Evolutionary conservation across 2,113 vertebrate genomes (phyloP).

Genomic region (Ellobius talpinus): DNA sequence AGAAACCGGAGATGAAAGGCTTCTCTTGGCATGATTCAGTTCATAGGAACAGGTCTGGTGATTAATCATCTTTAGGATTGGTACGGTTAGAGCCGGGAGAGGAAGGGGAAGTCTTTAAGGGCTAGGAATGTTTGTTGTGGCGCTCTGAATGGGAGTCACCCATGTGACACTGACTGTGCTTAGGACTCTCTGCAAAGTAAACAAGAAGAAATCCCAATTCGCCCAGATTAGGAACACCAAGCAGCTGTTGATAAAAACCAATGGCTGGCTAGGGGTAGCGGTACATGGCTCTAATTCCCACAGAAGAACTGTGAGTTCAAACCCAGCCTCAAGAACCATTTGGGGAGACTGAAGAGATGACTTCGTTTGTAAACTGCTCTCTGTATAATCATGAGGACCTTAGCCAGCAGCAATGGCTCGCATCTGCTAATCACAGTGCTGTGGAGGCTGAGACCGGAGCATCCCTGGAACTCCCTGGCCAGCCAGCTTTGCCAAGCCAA

Average conservation of each 20-base stretch:
- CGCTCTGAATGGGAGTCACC: neutral
- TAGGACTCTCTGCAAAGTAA: too few species aligned
- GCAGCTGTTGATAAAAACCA: neutral
- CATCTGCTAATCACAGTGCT: neutral
- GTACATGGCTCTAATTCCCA: neutral
- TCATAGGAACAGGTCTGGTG: neutral
- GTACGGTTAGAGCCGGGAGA: fast-evolving
- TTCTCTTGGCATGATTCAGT: neutral
- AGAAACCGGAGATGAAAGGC: neutral
- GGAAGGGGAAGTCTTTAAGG: neutral
- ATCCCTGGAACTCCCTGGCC: neutral
- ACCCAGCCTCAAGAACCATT: neutral
- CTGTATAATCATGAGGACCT: too few species aligned
- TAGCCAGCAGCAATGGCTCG: neutral
- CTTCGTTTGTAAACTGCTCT: too few species aligned
- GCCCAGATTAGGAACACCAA: too few species aligned
- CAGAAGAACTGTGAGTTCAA: neutral
- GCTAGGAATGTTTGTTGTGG: neutral
- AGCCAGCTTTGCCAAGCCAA: neutral
- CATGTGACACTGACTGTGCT: fast-evolving
- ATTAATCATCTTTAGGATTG: neutral
- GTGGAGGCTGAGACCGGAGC: neutral
- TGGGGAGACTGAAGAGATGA: neutral
- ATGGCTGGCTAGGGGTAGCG: neutral
- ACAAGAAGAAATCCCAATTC: fast-evolving